phyloP scores from a whole-genome alignment of 2,888 invertebrate genomes.

The Seira musarum region DNA sequence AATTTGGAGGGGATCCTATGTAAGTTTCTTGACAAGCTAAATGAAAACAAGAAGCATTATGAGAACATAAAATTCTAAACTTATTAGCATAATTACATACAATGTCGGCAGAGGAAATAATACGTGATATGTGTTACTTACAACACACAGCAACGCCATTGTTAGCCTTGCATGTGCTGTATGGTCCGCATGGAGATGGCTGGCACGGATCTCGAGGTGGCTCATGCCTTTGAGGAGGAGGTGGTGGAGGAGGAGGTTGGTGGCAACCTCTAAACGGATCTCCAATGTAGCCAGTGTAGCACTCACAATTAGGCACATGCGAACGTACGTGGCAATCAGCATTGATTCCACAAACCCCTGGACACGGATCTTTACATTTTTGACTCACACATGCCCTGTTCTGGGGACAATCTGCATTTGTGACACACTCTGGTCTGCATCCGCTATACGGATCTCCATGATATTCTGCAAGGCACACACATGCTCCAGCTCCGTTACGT shows the following conservation, averaged over 20 bases:
- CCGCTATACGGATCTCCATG: constrained; percentile 78
- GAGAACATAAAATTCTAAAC: too few relatives aligned
- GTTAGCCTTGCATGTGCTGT: constrained; percentile 72
- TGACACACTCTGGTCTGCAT: constrained; percentile 82
- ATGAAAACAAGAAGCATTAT: too few relatives aligned
- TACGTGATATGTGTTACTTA: constrained; percentile 76
- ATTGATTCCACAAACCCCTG: constrained; percentile 63
- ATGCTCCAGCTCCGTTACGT: constrained; percentile 76
- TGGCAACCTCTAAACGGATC: constrained; percentile 89
- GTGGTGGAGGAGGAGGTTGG: constrained; percentile 71
- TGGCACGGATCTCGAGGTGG: constrained; percentile 68
- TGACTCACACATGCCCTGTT: constrained; percentile 86
- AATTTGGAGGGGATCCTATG: constrained; percentile 76
- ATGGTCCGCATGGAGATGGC: constrained; percentile 71
- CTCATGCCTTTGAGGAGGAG: constrained; percentile 74
- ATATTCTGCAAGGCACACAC: constrained; percentile 79
- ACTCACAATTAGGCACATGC: constrained; percentile 84
- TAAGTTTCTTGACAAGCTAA: constrained; percentile 80
- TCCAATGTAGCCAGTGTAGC: constrained; percentile 83
- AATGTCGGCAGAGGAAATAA: constrained; percentile 66
- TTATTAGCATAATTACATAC: too few relatives aligned
- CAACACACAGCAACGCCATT: constrained; percentile 69
- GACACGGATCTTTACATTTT: constrained; percentile 77
- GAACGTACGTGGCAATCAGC: constrained; percentile 81
- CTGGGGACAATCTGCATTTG: constrained; percentile 82